Evolutionary conservation across 2,888 invertebrate genomes (phyloP).

Genomic region (Xestia ashworthii): DNA sequence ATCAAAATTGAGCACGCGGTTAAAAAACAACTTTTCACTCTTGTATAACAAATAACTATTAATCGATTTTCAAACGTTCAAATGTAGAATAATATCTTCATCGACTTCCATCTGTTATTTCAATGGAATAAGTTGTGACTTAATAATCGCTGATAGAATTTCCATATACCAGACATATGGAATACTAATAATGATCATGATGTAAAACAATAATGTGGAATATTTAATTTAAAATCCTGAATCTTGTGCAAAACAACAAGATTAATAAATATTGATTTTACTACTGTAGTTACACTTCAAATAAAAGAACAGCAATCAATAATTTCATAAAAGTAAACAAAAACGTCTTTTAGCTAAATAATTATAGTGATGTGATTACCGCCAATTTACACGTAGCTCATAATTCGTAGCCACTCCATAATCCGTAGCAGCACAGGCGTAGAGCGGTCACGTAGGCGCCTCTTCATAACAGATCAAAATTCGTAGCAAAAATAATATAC

Average conservation of each 20-base stretch:
- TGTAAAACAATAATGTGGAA: no score
- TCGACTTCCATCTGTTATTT: not conserved
- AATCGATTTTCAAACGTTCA: not conserved
- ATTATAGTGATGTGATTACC: not conserved
- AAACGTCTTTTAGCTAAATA: not conserved
- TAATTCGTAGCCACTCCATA: conserved; percentile 35
- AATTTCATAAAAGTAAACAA: not conserved
- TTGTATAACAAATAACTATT: no score
- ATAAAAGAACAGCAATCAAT: no score
- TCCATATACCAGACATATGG: no score
- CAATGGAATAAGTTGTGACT: no score
- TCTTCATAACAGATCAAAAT: conserved; percentile 57
- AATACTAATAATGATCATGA: no score
- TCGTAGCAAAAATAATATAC: conserved; percentile 45
- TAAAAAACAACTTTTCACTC: no score
- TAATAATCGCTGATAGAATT: no score
- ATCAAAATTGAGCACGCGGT: no score
- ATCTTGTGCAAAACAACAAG: not conserved
- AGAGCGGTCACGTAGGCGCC: conserved; percentile 49
- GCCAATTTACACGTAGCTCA: conserved; percentile 40
- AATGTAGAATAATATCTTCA: not conserved
- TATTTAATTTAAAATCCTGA: no score
- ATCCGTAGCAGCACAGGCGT: conserved; percentile 25
- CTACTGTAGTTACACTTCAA: not conserved
- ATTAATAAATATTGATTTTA: not conserved